Base-by-base conservation (phyloP, 2,888 invertebrate genomes). In the Oscheius onirici region DNA sequence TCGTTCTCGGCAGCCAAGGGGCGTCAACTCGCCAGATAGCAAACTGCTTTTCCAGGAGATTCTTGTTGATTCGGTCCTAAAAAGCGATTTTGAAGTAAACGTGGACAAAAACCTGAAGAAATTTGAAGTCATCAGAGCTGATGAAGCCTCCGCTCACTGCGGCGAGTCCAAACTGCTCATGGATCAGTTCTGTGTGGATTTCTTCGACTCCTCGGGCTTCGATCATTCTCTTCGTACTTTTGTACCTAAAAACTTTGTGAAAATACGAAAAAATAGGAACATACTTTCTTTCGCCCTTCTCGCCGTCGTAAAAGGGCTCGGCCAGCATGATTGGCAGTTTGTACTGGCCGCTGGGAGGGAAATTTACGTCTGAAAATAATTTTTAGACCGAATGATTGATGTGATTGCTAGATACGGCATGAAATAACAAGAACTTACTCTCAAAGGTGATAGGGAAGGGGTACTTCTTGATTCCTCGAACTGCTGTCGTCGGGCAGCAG, bases 1-100 rank as follows among this genome's bases (percentile, higher is more conserved):
- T 94, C 0, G 94, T 94, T 11, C 95, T 89, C 0, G 97, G 93
- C 86, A 97, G 95, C 97, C 97, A 99, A 0, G 97, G 96, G 0
- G 94, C 90, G 83, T 95, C 95, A 0, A 99, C 90, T 83, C 99
- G 91, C 96, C 97, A 99, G 40, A 94, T 90, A 0, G 95, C 95
- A 91, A 97, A 99, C 71, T 92, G 91, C 76, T 91, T 91, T 22
- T 91, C 89, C 83, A 95, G 92, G 85, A 97, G 91, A 85, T 93
- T 92, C 60, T 93, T 91, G 69, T 93, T 92, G 34, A 97, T 88
- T 0, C 90, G 90, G 44, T 93, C 88, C 87, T 97, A 74, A 69
- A 70, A 55, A 13, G 15, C 15, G 17, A 57, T 57, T 41, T 22
- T 10, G 11, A 22, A 52, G 51, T n/a, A 43, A 17, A 67, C 26